Evolutionary conservation across 1,140 invertebrate species (phyloP), one percentile per base, ranked within the genome.

Genomic region (Phenacoccus solenopsis): DNA sequence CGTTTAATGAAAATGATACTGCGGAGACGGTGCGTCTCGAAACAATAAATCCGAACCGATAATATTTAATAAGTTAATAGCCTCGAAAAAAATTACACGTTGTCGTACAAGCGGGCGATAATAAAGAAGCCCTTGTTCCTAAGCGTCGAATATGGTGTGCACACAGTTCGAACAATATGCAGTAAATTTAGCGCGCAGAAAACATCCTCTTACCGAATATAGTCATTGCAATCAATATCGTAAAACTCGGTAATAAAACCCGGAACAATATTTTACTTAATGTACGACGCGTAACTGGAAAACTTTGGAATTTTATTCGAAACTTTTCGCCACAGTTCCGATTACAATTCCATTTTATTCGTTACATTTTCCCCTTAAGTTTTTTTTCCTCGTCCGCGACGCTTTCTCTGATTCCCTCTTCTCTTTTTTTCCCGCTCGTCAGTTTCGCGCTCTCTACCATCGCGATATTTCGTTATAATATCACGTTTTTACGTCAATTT

Each of bases 161-260:
- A n/a, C 20, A 49, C 38, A 49, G 20, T 49, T 49, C 20, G 38
- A 49, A 49, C 38, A 49, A 49, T 49, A 49, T 49, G 38, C 38
- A 49, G 38, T 49, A 49, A 49, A 49, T 49, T 49, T 49, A 49
- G 20, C 38, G 38, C 3, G 38, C n/a, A n/a, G n/a, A n/a, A n/a
- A 49, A 49, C 38, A 49, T 49, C 38, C 16, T 49, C 16, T 49
- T n/a, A 10, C 20, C 13, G 20, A 49, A 49, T 49, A 49, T 10
- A 49, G 38, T 49, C 38, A 49, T 49, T 49, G 38, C 38, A 49
- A 49, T 49, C 38, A 49, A 49, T 49, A 49, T 49, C 38, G 16
- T 49, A 49, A 49, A 49, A 49, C 38, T 49, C 38, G 38, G 38
- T 49, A 49, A 49, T 49, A 49, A 49, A 49, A 49, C 38, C 38